Conservation (phyloP, 1,140 invertebrate species). For the Bombyx mandarina region DNA sequence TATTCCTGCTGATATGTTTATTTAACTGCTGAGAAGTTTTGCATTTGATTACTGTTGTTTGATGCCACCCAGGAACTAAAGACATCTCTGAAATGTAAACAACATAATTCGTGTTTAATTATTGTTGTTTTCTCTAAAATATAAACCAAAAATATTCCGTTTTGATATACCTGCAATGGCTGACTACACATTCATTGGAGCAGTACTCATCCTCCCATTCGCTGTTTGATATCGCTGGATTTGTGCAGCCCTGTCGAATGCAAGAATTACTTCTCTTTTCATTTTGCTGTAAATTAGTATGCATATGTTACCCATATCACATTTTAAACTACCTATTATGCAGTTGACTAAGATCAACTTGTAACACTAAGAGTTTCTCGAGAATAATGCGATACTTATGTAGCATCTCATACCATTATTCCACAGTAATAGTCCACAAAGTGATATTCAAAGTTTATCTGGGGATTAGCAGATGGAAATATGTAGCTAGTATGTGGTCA, state of each 20-base stretch:
- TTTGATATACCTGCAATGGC: conserved; percentile 85
- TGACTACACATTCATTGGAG: conserved; percentile 97
- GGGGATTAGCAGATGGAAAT: too few relatives aligned
- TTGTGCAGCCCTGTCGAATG: conserved; percentile 91
- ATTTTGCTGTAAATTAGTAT: conserved; percentile 46
- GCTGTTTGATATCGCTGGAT: conserved; percentile 90
- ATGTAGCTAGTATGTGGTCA: too few relatives aligned
- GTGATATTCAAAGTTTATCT: too few relatives aligned
- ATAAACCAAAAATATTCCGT: not conserved
- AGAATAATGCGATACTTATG: too few relatives aligned
- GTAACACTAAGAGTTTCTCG: too few relatives aligned
- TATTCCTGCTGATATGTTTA: conserved; percentile 20
- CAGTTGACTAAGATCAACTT: too few relatives aligned
- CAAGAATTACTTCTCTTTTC: conserved; percentile 77
- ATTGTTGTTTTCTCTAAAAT: not conserved
- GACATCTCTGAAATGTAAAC: conserved; percentile 80
- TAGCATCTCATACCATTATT: too few relatives aligned
- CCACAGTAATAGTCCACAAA: too few relatives aligned
- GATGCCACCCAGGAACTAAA: conserved; percentile 91
- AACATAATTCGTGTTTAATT: conserved; percentile 1
- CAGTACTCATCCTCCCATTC: conserved; percentile 99
- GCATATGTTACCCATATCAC: not conserved
- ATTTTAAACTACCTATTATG: too few relatives aligned
- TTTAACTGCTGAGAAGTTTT: conserved; percentile 69
- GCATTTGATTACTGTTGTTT: conserved; percentile 81